phyloP scores from a whole-genome alignment of 2,888 invertebrate species.

The Orthosia cruda region DNA sequence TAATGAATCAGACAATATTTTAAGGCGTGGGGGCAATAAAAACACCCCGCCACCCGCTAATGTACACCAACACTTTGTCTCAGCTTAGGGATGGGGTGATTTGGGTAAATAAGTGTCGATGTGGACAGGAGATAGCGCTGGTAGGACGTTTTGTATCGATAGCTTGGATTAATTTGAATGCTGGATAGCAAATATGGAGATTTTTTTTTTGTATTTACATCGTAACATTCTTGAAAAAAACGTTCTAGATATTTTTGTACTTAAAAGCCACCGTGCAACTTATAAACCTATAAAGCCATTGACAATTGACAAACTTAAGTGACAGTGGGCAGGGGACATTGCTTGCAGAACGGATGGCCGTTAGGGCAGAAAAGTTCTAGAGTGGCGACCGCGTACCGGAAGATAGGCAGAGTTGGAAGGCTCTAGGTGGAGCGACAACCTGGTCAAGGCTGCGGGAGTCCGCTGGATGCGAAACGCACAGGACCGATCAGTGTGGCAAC shows the following conservation, averaged over 20 bases:
- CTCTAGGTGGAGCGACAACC: no score
- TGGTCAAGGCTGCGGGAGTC: no score
- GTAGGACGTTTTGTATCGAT: constrained; percentile 64
- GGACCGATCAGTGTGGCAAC: no score
- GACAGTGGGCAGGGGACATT: no score
- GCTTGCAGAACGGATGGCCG: no score
- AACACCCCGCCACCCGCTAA: constrained; percentile 87
- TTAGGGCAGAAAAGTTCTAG: no score
- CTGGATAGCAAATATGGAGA: not conserved
- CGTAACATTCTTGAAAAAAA: not conserved
- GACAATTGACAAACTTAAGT: no score
- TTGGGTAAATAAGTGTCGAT: constrained; percentile 89
- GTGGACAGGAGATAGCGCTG: constrained; percentile 78
- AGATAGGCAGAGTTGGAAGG: no score
- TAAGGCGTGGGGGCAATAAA: constrained; percentile 91
- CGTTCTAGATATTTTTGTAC: not conserved
- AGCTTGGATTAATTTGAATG: constrained; percentile 32
- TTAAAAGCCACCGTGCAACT: not conserved
- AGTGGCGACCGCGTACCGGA: no score
- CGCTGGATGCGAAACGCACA: no score
- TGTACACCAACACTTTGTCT: constrained; percentile 90
- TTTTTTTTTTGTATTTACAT: not conserved
- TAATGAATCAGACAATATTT: constrained; percentile 92
- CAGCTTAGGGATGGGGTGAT: constrained; percentile 86
- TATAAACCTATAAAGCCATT: no score